These are phyloP conservation scores for Agrochola circellaris DNA, from an alignment of 2,888 invertebrate species.

Conservation along the genomic window DNA sequence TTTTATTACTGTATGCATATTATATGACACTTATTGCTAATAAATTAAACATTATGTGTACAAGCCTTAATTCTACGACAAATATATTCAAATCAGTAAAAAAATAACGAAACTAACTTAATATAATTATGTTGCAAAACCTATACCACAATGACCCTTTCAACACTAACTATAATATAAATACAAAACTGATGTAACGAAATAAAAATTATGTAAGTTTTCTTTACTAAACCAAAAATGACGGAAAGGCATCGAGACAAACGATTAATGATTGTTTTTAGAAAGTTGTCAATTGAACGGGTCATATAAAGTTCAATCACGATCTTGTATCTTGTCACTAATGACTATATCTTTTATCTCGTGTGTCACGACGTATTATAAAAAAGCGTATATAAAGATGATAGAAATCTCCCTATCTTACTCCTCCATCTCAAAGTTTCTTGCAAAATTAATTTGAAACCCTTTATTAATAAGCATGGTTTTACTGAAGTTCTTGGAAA, in stretches of 20 bases:
- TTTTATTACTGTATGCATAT: constrained; percentile 40
- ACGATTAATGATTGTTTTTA: constrained; percentile 14
- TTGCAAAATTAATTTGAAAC: constrained; percentile 2
- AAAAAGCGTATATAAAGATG: constrained; percentile 26
- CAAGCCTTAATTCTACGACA: constrained; percentile 9
- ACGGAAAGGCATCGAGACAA: background rate
- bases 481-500: constrained; percentile 7
- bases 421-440: constrained; percentile 19
- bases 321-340: constrained; percentile 23
- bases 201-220: constrained; percentile 15
- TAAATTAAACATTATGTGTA: constrained; percentile 48
- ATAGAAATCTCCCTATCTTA: constrained; percentile 7
- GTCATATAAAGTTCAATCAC: constrained; percentile 33
- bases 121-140: constrained; percentile 14
- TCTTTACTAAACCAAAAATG: constrained; percentile 1
- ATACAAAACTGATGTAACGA: constrained; percentile 5
- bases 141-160: constrained; percentile 24
- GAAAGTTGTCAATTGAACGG: constrained; percentile 34
- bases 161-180: background rate
- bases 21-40: constrained; percentile 49
- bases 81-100: constrained; percentile 31
- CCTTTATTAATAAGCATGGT: background rate
- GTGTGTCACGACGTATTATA: constrained; percentile 23
- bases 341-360: constrained; percentile 30
- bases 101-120: constrained; percentile 27